A percentile compares a stretch with the other conserved stretches of the same genome.
These are phyloP conservation scores for Epistrophe eligans DNA, from an alignment of 2,888 invertebrate genomes.

Conservation along the genomic window DNA sequence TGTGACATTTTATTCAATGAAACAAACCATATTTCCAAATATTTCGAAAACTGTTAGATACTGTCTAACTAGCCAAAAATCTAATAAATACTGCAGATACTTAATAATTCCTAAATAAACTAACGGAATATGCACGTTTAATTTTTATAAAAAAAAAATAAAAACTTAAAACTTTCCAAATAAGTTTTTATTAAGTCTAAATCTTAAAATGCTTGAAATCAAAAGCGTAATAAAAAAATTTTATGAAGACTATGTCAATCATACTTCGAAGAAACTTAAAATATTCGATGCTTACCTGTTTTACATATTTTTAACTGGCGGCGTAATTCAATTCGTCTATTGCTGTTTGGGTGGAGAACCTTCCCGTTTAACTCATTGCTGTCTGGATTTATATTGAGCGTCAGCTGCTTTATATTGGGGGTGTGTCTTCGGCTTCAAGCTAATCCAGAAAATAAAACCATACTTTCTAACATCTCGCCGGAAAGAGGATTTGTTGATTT, in stretches of 20 bases:
- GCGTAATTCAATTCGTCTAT: constrained; percentile 97
- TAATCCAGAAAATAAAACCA: constrained; percentile 97
- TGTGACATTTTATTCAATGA: too few relatives aligned
- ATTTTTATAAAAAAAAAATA: too few relatives aligned
- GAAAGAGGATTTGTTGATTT: constrained; percentile 99
- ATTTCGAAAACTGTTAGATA: too few relatives aligned
- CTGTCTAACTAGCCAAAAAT: too few relatives aligned
- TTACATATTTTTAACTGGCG: constrained; percentile 97
- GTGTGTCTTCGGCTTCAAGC: constrained; percentile 98
- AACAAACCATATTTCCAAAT: too few relatives aligned
- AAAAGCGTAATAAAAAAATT: constrained; percentile 91
- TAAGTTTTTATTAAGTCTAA: not conserved
- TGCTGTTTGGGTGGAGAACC: constrained; percentile 98
- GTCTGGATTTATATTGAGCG: constrained; percentile 98
- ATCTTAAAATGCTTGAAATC: constrained; percentile 87
- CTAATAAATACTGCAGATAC: too few relatives aligned
- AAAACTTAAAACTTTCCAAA: too few relatives aligned
- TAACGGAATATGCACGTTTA: too few relatives aligned
- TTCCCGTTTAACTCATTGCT: constrained; percentile 99
- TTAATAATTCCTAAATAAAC: too few relatives aligned
- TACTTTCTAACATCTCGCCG: constrained; percentile 96
- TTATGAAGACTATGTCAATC: constrained; percentile 93
- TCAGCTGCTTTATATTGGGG: constrained; percentile 98
- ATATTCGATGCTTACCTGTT: constrained; percentile 98
- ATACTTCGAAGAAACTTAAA: constrained; percentile 96